These are phyloP conservation scores for Brachynemurus nebulosus DNA, from an alignment of 2,888 invertebrate genomes.

Conservation along the genomic window DNA sequence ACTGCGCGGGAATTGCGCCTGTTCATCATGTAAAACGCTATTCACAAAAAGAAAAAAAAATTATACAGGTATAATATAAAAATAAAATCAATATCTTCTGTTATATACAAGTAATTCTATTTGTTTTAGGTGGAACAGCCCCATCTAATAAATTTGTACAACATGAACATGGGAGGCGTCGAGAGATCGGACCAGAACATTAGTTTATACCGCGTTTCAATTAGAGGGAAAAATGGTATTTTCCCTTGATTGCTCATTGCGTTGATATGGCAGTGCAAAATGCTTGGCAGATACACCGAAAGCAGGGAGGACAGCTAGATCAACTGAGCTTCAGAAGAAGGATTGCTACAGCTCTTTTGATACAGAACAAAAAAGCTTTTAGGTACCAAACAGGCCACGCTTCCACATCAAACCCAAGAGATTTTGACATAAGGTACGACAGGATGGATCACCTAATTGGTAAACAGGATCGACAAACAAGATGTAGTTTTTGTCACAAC, in stretches of 20 bases:
- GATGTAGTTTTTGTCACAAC: too few species aligned
- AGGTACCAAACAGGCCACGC: too few species aligned
- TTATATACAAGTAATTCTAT: neutral
- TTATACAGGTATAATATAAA: neutral
- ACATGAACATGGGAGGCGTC: constrained; percentile 6
- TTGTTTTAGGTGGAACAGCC: neutral
- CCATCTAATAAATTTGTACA: neutral
- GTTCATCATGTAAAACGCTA: neutral
- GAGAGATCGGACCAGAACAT: constrained; percentile 21
- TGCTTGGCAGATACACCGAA: constrained; percentile 20
- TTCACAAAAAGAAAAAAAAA: neutral
- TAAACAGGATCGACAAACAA: too few species aligned
- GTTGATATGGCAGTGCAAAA: constrained; percentile 22
- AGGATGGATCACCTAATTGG: too few species aligned
- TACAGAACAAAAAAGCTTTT: neutral
- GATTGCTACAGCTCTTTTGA: constrained; percentile 11
- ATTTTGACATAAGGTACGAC: too few species aligned
- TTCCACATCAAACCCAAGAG: too few species aligned
- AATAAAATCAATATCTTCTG: neutral
- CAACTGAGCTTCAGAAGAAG: constrained; percentile 18
- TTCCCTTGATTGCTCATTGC: constrained; percentile 20
- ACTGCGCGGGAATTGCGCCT: neutral
- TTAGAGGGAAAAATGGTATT: constrained; percentile 23
- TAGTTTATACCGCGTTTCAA: constrained; percentile 17
- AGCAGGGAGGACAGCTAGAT: constrained; percentile 16